A percentile compares a stretch with the other conserved stretches of the same genome.
Evolutionary conservation across 2,888 invertebrate genomes (phyloP).

Genomic region (Sarcophaga rosellei): DNA sequence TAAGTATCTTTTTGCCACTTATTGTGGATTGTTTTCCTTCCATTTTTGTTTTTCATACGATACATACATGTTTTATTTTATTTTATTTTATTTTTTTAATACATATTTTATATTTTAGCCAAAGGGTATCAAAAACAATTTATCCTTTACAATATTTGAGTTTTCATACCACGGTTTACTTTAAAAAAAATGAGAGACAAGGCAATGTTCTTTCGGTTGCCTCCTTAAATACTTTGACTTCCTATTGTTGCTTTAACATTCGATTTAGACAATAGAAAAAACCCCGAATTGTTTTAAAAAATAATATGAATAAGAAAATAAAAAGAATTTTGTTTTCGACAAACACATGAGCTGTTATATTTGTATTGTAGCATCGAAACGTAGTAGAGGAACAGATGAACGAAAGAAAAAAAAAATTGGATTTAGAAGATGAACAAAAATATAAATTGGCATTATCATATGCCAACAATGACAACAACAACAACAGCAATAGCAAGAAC

Average conservation of each 20-base stretch:
- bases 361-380: constrained; percentile 20
- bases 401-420: constrained; percentile 19
- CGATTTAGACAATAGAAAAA: constrained; percentile 23
- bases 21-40: too few relatives aligned
- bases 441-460: constrained; percentile 39
- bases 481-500: background rate
- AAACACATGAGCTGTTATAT: constrained; percentile 45
- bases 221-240: background rate
- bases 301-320: background rate
- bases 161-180: constrained; percentile 37
- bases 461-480: background rate
- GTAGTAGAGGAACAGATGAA: background rate
- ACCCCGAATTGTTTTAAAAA: constrained; percentile 3
- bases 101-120: constrained; percentile 63
- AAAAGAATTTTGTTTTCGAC: constrained; percentile 15
- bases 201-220: constrained; percentile 33
- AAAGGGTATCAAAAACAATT: constrained; percentile 70
- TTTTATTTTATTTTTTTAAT: constrained; percentile 38
- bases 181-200: constrained; percentile 13
- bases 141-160: constrained; percentile 68
- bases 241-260: constrained; percentile 46
- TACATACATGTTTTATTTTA: background rate
- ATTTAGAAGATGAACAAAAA: constrained; percentile 34
- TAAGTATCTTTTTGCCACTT: too few relatives aligned
- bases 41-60: background rate